Evolutionary conservation across 2,888 invertebrate species (phyloP), one percentile per base, ranked within the genome.

Genomic region (Lucinisca nassula): DNA sequence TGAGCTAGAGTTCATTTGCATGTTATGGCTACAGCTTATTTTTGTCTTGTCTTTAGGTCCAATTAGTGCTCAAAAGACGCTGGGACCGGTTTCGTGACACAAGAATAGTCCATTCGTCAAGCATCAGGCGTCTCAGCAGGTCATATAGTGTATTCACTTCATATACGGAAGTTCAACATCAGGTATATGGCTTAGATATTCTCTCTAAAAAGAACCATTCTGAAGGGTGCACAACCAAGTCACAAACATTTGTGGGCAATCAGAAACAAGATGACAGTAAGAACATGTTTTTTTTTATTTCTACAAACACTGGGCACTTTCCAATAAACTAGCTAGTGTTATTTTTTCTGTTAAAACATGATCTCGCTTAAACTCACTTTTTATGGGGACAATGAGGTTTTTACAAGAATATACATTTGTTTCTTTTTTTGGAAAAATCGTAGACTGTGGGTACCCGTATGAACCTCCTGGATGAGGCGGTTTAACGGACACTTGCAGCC

Each of bases 81-180:
- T 93, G 92, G 92, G 91, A 92, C 78, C 87, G 93, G 37, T 93
- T 89, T 86, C 89, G 91, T 21, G 93, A 94, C 80, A 92, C 90
- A 75, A 91, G 92, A 40, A 85, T 92, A 83, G 91, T 93, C 55
- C 92, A 93, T 87, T 92, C 89, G 70, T 93, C 93, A 79, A 93
- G 94, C 80, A 85, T 93, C 79, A 87, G 94, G 58, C 91, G 94
- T 32, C 86, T 93, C 84, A 94, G 93, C 82, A 91, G 94, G 32
- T 94, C 94, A 17, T 88, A 93, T 84, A 93, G 93, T 79, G 91
- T 93, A 70, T 94, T 94, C 84, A 94, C 94, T 24, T 94, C 94
- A 58, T 87, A 94, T 79, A 93, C 93, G 10, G 94, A 94, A 87
- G 93, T 94, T 32, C 91, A 93, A 49, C 90, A 91, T 49, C 61